Percentiles rank a stretch among this genome's conserved stretches.
Evolutionary conservation across 2,888 invertebrate species (phyloP).

Genomic region (Andrena praecox): DNA sequence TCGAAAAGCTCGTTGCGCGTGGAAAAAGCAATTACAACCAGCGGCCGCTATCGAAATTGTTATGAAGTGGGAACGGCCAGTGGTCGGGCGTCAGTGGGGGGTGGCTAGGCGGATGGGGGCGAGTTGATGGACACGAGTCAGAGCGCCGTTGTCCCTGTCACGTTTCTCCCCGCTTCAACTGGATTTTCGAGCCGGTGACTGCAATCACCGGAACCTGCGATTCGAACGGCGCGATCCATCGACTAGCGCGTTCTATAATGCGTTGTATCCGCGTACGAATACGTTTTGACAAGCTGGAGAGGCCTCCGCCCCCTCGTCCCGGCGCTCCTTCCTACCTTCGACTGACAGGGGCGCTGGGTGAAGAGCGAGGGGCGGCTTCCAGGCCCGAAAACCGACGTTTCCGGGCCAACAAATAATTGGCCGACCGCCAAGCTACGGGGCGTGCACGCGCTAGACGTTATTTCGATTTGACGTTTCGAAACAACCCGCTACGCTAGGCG

Average conservation of each 20-base stretch:
- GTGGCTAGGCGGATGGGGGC: constrained; percentile 1
- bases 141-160: constrained; percentile 39
- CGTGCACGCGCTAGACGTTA: constrained; percentile 36
- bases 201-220: constrained; percentile 38
- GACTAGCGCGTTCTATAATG: constrained; percentile 51
- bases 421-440: constrained; percentile 54
- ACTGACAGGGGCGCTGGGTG: too few relatives aligned
- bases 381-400: constrained; percentile 47
- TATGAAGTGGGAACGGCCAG: constrained; percentile 44
- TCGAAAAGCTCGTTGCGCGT: constrained; percentile 48
- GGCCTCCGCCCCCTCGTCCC: neutral
- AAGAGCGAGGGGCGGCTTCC: neutral
- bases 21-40: constrained; percentile 64
- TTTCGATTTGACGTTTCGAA: constrained; percentile 51
- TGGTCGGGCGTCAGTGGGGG: neutral
- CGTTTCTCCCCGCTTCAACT: constrained; percentile 30
- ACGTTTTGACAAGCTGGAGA: constrained; percentile 61
- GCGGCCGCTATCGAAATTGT: constrained; percentile 60
- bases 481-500: neutral
- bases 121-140: constrained; percentile 60
- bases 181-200: constrained; percentile 43
- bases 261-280: constrained; percentile 55
- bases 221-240: constrained; percentile 18
- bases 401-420: constrained; percentile 65
- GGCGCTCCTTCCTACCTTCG: neutral